These are phyloP conservation scores for Acanthopleura granulata DNA, from an alignment of 2,888 invertebrate genomes.

Conservation along the genomic window DNA sequence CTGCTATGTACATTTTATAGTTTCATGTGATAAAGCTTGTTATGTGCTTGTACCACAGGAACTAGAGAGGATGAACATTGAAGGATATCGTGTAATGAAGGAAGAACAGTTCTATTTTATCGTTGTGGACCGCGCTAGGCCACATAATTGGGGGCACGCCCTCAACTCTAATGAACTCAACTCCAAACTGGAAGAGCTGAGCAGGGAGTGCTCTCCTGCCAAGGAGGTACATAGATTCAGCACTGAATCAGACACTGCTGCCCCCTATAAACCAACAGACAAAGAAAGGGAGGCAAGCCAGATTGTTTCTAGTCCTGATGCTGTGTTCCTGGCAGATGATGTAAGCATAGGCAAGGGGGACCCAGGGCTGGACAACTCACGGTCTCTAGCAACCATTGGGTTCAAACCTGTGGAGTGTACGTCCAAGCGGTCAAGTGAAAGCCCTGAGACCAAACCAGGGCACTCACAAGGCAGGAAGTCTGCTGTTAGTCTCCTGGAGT, in stretches of 20 bases:
- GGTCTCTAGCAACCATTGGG: not conserved
- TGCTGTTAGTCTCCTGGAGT: not conserved
- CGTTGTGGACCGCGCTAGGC: slow-evolving; percentile 57
- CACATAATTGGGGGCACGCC: slow-evolving; percentile 43
- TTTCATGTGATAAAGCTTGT: no score
- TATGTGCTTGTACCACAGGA: slow-evolving; percentile 68
- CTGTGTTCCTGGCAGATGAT: not conserved
- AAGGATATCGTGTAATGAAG: slow-evolving; percentile 75
- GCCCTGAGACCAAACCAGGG: not conserved
- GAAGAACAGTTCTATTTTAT: slow-evolving; percentile 77
- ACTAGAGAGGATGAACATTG: slow-evolving; percentile 74
- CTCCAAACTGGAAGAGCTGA: slow-evolving; percentile 42
- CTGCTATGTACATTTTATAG: no score
- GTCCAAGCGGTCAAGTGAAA: no score
- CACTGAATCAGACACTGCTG: slow-evolving; percentile 8
- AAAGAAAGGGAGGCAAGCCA: not conserved
- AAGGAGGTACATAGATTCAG: slow-evolving; percentile 17
- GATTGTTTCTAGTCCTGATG: not conserved
- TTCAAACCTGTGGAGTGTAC: not conserved
- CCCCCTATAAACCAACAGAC: not conserved
- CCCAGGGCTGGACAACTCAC: not conserved
- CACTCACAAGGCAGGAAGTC: not conserved
- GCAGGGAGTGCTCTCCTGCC: slow-evolving; percentile 31
- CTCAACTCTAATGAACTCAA: slow-evolving; percentile 38
- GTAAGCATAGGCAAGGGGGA: not conserved